Base-by-base conservation (phyloP, 2,797 vertebrate genomes). In the Molossus molossus region DNA sequence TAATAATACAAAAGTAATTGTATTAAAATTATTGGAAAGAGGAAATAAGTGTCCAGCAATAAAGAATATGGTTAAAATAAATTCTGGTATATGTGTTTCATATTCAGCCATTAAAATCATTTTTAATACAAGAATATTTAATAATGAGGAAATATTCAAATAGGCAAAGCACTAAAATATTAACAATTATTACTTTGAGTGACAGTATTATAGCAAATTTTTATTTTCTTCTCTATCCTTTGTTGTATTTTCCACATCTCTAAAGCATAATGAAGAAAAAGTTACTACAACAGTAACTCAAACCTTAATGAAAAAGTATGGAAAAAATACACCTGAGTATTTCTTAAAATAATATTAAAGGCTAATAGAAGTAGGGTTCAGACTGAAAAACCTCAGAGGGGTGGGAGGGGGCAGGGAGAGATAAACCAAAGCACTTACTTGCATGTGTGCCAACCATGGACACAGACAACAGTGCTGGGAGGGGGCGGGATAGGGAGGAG, bases 71-170 rank as follows among this genome's bases (percentile, higher is more conserved):
- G 6, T 72, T 67, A 82, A 89, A 87, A 70, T 82, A 77, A 82
- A n/a, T n/a, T 65, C 45, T 69, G 29, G 15, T 20, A 11, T 20
- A 65, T 83, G 23, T 45, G 45, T 62, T 90, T 83, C 17, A 9
- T 73, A 76, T 58, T 83, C 60, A 83, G 9, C 33, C 50, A 62
- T 79, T 87, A 87, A 73, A 73, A 64, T 57, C 29, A 88, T 57
- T 65, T 83, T 76, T 65, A 89, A 89, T 82, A 64, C 27, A 92
- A 81, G 21, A 70, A 50, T 5, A 80, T 50, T 87, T 69, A 55
- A 93, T 58, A 10, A 91, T 37, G 20, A 91, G 12, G 23, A 87
- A 87, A 67, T 86, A 67, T 10, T 73, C 40, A 91, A 88, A 69
- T 37, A 67, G 40, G 29, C 23, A 81, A 79, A 84, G 55, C 4